phyloP scores from a whole-genome alignment of 1,140 invertebrate species.

The Planococcus citri region DNA sequence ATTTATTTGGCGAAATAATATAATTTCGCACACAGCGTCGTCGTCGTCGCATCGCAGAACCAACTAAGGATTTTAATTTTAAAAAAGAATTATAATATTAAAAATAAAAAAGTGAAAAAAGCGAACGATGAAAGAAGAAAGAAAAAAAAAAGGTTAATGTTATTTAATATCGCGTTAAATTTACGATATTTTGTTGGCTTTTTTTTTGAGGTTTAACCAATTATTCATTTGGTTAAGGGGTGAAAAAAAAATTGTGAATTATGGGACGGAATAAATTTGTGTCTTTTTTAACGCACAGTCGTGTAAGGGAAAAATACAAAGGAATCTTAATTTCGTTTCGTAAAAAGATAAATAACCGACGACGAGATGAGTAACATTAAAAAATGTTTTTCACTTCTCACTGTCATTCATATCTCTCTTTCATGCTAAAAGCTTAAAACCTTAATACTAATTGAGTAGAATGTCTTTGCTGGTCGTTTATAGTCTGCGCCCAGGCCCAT shows the following conservation, averaged over 20 bases:
- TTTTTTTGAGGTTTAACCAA: not conserved
- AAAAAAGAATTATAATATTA: slow-evolving; percentile 1
- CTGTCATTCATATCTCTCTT: not conserved
- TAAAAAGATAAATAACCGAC: not conserved
- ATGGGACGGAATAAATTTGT: not conserved
- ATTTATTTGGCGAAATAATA: not conserved
- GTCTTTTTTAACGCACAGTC: not conserved
- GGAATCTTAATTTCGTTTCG: not conserved
- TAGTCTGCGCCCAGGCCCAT: too few species aligned
- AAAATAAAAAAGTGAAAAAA: not conserved
- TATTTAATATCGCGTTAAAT: not conserved
- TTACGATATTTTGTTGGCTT: not conserved
- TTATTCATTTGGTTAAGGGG: not conserved
- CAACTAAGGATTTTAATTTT: too few species aligned
- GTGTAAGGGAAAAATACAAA: not conserved
- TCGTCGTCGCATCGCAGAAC: too few species aligned
- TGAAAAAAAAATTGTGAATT: slow-evolving; percentile 4
- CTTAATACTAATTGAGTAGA: not conserved
- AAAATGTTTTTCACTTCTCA: not conserved
- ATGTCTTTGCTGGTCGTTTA: not conserved
- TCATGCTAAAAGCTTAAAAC: not conserved
- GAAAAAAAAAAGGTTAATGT: not conserved
- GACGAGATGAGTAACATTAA: not conserved
- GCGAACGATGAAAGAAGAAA: too few species aligned
- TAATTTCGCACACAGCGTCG: too few species aligned